phyloP scores from a whole-genome alignment of 2,888 invertebrate species.

The Orthosia incerta region DNA sequence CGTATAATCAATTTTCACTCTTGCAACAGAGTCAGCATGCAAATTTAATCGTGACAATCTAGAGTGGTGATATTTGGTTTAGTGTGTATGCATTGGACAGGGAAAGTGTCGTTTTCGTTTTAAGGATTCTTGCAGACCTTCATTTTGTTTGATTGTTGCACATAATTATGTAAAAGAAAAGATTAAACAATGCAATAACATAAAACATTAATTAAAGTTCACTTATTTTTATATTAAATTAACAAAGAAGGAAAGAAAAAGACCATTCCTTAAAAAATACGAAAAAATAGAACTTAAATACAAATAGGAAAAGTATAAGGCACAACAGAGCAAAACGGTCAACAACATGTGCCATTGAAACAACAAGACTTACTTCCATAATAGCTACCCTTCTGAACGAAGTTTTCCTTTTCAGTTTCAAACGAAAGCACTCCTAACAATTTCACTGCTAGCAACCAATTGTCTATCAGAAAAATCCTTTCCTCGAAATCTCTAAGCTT shows the following conservation, averaged over 20 bases:
- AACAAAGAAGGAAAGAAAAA: too few species aligned
- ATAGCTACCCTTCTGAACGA: neutral
- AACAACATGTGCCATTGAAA: too few species aligned
- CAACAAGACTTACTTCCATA: neutral
- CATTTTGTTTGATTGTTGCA: neutral
- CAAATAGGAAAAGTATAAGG: too few species aligned
- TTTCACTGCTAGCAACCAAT: neutral
- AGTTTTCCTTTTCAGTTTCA: neutral
- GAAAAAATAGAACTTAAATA: too few species aligned
- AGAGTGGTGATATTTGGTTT: slow-evolving; percentile 18
- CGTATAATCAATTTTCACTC: slow-evolving; percentile 75
- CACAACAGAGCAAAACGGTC: too few species aligned
- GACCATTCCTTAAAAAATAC: too few species aligned
- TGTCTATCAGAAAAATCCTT: slow-evolving; percentile 21
- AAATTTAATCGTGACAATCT: slow-evolving; percentile 52
- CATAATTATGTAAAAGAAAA: neutral
- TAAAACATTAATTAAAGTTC: neutral
- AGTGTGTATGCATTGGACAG: neutral
- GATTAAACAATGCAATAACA: too few species aligned
- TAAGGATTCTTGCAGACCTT: neutral
- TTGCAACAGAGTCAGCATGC: slow-evolving; percentile 54
- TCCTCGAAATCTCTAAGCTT: slow-evolving; percentile 22
- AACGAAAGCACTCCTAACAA: neutral
- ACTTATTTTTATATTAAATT: neutral
- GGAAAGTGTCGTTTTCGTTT: slow-evolving; percentile 12